Base-by-base conservation (phyloP, 2,888 invertebrate species). In the Galerucella nymphaeae region DNA sequence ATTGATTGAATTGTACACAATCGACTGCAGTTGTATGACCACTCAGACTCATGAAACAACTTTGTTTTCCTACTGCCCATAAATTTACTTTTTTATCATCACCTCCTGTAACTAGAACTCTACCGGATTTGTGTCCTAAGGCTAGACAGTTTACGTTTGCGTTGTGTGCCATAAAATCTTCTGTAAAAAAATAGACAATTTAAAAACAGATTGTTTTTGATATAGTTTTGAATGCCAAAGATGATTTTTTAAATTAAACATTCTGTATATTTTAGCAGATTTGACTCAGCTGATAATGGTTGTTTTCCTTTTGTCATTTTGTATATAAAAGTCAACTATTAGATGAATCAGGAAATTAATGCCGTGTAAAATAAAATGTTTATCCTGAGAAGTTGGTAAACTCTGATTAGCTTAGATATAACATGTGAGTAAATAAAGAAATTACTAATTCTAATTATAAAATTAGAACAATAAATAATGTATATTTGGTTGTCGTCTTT, bases 1-100 rank as follows among this genome's bases (percentile, higher is more conserved):
- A 93, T 85, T 96, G 94, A 68, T 96, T 96, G 88, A 99, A 98
- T 84, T 95, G 93, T 11, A 98, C 98, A 87, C 97, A 96, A 88
- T 97, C 97, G 79, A 98, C 94, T 16, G 97, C 93, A 66, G 97
- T 96, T 78, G 95, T 95, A 86, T 98, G 98, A 1, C 97, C 98
- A 86, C 95, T 94, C 78, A 98, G 88, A 85, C 96, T 96, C 97
- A 98, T 95, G 83, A 98, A 94, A 88, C 97, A 97, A 86, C 95
- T 96, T 82, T 95, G 93, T 84, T 97, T 95, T 53, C 97, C 98
- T 77, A 98, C 94, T 14, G 97, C 96, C 98, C 98, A 98, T 79
- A 98, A 88, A 87, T 98, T 98, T 67, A 98, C 97, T 88, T 97
- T 97, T 86, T 96, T 95, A 88, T 98, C 98, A 86, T 97, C 97